phyloP scores from a whole-genome alignment of 2,888 invertebrate genomes.

The Parochlus steinenii region DNA sequence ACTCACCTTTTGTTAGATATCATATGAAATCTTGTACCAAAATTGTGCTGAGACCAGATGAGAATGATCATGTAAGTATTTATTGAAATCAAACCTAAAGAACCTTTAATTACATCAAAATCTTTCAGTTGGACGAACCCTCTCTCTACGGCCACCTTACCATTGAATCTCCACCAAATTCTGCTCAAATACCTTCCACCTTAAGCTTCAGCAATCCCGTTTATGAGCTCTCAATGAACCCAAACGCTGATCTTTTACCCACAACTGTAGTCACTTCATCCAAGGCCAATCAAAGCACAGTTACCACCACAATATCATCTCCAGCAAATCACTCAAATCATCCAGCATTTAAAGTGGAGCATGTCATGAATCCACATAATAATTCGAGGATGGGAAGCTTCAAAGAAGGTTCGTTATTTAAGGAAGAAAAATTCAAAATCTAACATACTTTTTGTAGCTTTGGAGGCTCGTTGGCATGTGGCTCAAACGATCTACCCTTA shows the following conservation, averaged over 20 bases:
- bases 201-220: conserved; percentile 74
- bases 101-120: conserved; percentile 7
- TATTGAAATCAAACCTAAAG: conserved; percentile 4
- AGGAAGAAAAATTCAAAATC: conserved; percentile 2
- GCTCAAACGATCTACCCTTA: conserved; percentile 75
- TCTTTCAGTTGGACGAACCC: conserved; percentile 11
- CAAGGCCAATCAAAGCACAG: not conserved
- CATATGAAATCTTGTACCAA: conserved; percentile 62
- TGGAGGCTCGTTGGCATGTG: conserved; percentile 53
- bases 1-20: conserved; percentile 67
- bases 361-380: no score
- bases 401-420: no score
- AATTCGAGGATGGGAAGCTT: no score
- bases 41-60: conserved; percentile 69
- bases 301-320: no score
- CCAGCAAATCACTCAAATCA: conserved; percentile 17
- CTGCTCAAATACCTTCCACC: conserved; percentile 34
- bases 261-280: not conserved
- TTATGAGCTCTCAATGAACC: conserved; percentile 58
- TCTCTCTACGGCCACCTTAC: conserved; percentile 50
- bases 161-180: conserved; percentile 21
- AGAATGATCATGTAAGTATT: conserved; percentile 57
- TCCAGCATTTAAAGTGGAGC: conserved; percentile 30
- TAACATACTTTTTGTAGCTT: conserved; percentile 20
- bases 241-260: conserved; percentile 32